Conservation (phyloP, 2,113 vertebrate species). For the Riparia riparia region DNA sequence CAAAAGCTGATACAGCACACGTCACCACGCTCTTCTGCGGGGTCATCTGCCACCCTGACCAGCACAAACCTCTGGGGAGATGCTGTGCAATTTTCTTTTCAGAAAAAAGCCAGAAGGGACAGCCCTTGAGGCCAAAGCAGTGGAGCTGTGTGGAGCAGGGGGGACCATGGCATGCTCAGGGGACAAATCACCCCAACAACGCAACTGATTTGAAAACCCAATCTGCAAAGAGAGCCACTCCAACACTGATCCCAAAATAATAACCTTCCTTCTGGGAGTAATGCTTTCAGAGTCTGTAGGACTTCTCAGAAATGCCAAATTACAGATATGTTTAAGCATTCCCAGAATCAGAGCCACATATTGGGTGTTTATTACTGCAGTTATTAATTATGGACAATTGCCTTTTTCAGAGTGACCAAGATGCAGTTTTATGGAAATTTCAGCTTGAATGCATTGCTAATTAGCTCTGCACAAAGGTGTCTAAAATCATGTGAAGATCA, state of each 20-base stretch:
- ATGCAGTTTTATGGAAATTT: not conserved
- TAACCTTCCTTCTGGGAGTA: not conserved
- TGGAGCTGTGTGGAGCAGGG: not conserved
- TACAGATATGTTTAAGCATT: not conserved
- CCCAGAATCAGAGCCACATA: not conserved
- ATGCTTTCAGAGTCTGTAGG: not conserved
- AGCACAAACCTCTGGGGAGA: not conserved
- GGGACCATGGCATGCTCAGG: not conserved
- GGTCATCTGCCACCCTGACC: not conserved
- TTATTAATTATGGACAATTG: not conserved
- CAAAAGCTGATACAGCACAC: not conserved
- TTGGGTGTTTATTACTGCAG: not conserved
- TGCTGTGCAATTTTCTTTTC: not conserved
- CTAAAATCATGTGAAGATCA: not conserved
- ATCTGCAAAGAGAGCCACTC: not conserved
- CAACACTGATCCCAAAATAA: not conserved
- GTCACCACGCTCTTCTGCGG: not conserved
- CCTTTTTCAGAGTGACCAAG: not conserved
- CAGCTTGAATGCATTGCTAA: not conserved
- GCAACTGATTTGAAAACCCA: not conserved
- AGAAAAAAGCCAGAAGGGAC: not conserved
- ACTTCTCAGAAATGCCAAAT: not conserved
- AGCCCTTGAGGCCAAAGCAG: not conserved
- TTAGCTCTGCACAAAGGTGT: not conserved
- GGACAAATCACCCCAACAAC: accelerated